Evolutionary conservation across 2,888 invertebrate species (phyloP).

Genomic region (Meghimatium bilineatum): DNA sequence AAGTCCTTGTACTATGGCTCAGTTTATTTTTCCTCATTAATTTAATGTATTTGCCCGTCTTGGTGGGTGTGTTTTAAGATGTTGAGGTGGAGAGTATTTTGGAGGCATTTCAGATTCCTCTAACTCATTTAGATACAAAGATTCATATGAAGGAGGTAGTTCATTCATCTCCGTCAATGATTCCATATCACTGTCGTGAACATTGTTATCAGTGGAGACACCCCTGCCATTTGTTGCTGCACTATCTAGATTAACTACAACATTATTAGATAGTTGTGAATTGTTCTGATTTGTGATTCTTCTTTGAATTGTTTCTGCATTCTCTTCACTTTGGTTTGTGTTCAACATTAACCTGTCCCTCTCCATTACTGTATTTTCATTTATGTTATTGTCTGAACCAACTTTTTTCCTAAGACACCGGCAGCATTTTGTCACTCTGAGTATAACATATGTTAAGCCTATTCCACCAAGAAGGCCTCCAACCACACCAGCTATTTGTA

Average conservation of each 20-base stretch:
- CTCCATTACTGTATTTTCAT: neutral
- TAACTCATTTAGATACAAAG: conserved; percentile 33
- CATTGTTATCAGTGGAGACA: neutral
- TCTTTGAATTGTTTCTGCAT: neutral
- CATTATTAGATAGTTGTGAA: neutral
- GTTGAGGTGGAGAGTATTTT: conserved; percentile 34
- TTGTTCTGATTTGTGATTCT: neutral
- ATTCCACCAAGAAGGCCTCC: conserved; percentile 21
- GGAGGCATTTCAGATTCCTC: conserved; percentile 24
- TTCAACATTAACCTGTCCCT: neutral
- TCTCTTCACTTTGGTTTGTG: neutral
- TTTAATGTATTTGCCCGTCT: conserved; percentile 38
- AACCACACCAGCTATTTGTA: conserved; percentile 37
- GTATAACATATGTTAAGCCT: conserved; percentile 18
- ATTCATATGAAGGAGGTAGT: conserved; percentile 44
- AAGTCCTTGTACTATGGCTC: no score
- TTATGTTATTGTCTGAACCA: neutral
- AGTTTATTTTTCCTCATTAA: conserved; percentile 10
- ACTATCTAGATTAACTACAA: neutral
- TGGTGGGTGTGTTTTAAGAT: conserved; percentile 35
- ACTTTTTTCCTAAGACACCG: conserved; percentile 16
- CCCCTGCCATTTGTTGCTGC: neutral
- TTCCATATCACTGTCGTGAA: conserved; percentile 32
- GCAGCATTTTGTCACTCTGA: conserved; percentile 28
- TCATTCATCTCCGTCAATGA: conserved; percentile 36